Base-by-base conservation (phyloP, 2,113 vertebrate species). In the Carollia perspicillata region DNA sequence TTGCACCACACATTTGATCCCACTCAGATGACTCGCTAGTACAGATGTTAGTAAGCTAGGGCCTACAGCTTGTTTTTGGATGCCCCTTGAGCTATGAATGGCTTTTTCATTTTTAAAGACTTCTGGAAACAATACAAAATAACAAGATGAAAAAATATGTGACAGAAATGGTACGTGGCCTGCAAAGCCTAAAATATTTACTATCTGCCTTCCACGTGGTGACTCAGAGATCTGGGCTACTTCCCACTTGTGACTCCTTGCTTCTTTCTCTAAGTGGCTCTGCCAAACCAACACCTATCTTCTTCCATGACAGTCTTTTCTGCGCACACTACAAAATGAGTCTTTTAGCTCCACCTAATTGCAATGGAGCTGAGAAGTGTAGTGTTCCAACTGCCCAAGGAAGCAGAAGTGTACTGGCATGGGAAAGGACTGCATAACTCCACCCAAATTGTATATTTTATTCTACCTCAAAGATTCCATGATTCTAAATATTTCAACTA, bases 141-240 rank as follows among this genome's bases (percentile, higher is more conserved):
- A 47, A 66, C 26, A 78, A 51, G 16, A 84, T 91, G 55, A 22
- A 88, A 87, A 5, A 95, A 77, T 28, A 51, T 16, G 10, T 63
- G 66, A 72, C 14, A 96, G 35, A 87, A 89, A 94, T 47, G 68
- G 30, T 51, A 72, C 13, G 2, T 22, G 17, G 28, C 18, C 33
- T 65, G 35, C 26, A 88, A 69, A 91, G n/a, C 44, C 80, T 71
- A 51, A 96, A 86, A 58, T 89, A 95, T 58, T 89, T 55, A 89
- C 20, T 85, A 11, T 83, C 33, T 92, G 55, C n/a, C 44, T 37
- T 84, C 20, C 14, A 49, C 8, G 2, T 30, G 10, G 60, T 88
- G 20, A 83, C 35, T 89, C 37, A 40, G 51, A 94, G 6, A 93
- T 47, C 23, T 10, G 58, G 26, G 47, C 16, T 83, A 33, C 77